These are phyloP conservation scores for Gymnocypris eckloni DNA, from an alignment of 2,797 vertebrate species.

Conservation along the genomic window DNA sequence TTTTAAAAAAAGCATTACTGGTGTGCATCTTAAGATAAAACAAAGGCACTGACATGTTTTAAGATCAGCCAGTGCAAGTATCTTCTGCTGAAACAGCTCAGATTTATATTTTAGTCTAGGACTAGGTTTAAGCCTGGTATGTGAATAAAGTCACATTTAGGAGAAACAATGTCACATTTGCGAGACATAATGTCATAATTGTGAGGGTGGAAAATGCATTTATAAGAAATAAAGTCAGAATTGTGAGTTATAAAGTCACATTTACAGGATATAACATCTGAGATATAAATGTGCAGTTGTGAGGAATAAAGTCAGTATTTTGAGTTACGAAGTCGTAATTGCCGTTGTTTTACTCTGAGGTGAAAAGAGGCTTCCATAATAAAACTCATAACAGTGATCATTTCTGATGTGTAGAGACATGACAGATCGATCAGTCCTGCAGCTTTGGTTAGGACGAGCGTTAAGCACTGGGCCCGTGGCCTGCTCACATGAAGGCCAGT, in stretches of 20 bases:
- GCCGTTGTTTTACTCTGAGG: neutral
- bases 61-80: too few relatives aligned
- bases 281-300: neutral
- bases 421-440: neutral
- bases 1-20: too few relatives aligned
- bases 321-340: neutral
- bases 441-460: neutral
- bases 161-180: neutral
- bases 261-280: neutral
- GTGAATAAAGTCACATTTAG: neutral
- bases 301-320: neutral
- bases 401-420: neutral
- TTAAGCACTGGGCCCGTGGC: neutral
- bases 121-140: too few relatives aligned
- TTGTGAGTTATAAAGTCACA: neutral
- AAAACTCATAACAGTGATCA: neutral
- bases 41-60: too few relatives aligned
- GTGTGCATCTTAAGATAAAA: too few relatives aligned
- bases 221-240: neutral
- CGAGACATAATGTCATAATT: neutral
- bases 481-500: slow-evolving; percentile 35
- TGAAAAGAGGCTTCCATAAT: neutral
- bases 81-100: too few relatives aligned
- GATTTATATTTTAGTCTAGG: too few relatives aligned
- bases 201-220: neutral